These are phyloP conservation scores for Aphidius gifuensis DNA, from an alignment of 1,140 invertebrate species.

Conservation along the genomic window DNA sequence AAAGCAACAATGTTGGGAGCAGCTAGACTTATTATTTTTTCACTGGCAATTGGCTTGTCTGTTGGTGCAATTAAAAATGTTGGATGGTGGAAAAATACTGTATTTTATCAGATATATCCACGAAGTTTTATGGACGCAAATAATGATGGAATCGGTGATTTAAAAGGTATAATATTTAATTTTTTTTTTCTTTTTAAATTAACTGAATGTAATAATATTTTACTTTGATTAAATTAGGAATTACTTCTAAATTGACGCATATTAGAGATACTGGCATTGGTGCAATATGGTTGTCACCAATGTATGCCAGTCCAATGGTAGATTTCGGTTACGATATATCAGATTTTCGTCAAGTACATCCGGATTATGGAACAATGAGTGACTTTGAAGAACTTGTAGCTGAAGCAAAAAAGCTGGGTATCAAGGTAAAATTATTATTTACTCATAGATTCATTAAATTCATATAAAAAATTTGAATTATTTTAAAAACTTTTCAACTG, in stretches of 20 bases:
- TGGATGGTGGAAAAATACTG: too few relatives aligned
- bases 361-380: constrained; percentile 61
- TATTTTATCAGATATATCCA: too few relatives aligned
- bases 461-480: neutral
- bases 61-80: too few relatives aligned
- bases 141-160: too few relatives aligned
- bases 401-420: constrained; percentile 49
- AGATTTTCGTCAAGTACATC: constrained; percentile 62
- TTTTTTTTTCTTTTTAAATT: too few relatives aligned
- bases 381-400: constrained; percentile 61
- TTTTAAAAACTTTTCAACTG: too few relatives aligned
- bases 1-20: too few relatives aligned
- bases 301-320: constrained; percentile 64
- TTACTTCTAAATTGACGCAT: constrained; percentile 50
- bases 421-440: constrained; percentile 49
- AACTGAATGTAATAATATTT: too few relatives aligned
- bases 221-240: constrained; percentile 31
- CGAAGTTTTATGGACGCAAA: too few relatives aligned
- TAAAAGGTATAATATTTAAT: too few relatives aligned
- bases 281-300: constrained; percentile 65
- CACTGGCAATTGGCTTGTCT: too few relatives aligned
- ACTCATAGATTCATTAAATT: constrained; percentile 4
- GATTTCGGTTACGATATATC: constrained; percentile 68
- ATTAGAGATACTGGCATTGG: constrained; percentile 52
- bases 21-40: too few relatives aligned